Base-by-base conservation (phyloP, 2,797 vertebrate genomes). In the Hyperoplus lanceolatus region DNA sequence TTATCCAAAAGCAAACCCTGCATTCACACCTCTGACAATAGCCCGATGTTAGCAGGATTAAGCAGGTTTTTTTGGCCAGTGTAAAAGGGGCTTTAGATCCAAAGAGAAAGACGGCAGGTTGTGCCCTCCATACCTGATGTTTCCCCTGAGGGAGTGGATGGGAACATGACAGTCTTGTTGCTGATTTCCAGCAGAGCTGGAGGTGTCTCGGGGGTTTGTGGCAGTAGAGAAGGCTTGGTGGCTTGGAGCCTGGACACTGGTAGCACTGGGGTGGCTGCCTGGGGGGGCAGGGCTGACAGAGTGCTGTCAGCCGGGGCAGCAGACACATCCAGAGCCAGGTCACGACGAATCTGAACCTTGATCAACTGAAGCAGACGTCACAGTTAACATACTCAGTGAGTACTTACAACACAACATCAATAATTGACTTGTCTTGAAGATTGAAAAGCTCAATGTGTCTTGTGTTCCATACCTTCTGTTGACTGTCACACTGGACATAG, bases 261-360 rank as follows among this genome's bases (percentile, higher is more conserved):
- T 87, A 90, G 63, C 56, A 92, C 0, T 36, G 96, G 93, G 56
- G 93, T 95, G 71, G 95, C 96, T 46, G 94, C 79, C 36, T 92
- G 93, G 5, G 92, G 85, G 1, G 84, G 73, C 43, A 96, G 85
- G 18, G 82, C 72, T n/a, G 86, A 91, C 15, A 90, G 71, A 8
- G 91, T 87, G 8, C 85, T 55, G 53, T 93, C 85, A 4, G 91
- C 75, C 11, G 91, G 87, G 38, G 90, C 70, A 8, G 91, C 80
- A 39, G 95, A 93, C 21, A 87, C 79, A 43, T 93, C 92, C 78
- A 95, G 87, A 53, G 90, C 59, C 6, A 95, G 75, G 84, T 96
- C 93, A 79, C 93, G 95, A 65, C 81, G 95, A 88, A 99, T 97
- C 79, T 97, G 96, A 63, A 99, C 96, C 94, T 96, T 96, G 64